phyloP scores from a whole-genome alignment of 2,888 invertebrate species.

The Odontothrips loti region DNA sequence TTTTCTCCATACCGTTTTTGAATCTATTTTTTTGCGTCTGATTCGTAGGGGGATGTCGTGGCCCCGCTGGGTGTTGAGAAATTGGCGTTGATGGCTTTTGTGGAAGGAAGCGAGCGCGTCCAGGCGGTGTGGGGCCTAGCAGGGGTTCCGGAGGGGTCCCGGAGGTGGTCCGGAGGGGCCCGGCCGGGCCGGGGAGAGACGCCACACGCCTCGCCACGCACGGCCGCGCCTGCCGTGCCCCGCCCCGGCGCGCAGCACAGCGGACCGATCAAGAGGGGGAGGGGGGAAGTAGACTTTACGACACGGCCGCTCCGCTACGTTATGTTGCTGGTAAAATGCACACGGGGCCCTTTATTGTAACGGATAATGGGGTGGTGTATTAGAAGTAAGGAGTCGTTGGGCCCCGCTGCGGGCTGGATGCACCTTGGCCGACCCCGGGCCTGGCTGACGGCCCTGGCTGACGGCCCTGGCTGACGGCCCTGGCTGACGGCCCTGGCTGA shows the following conservation, averaged over 20 bases:
- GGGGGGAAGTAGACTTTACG: neutral
- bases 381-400: neutral
- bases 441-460: too few relatives aligned
- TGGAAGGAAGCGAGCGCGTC: too few relatives aligned
- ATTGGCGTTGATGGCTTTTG: too few relatives aligned
- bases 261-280: neutral
- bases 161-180: neutral
- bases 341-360: too few relatives aligned
- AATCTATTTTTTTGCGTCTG: too few relatives aligned
- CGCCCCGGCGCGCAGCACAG: neutral
- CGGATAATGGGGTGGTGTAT: neutral
- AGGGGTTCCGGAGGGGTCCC: neutral
- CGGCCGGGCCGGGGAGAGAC: neutral
- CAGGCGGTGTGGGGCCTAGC: neutral
- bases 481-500: neutral
- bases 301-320: neutral
- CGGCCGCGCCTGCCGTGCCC: neutral
- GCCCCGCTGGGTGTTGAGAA: too few relatives aligned
- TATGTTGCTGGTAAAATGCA: neutral
- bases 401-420: neutral
- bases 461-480: neutral
- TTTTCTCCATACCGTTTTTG: too few relatives aligned
- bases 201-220: neutral
- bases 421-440: too few relatives aligned
- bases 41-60: too few relatives aligned